Conservation (phyloP, 2,113 vertebrate species). For the Anarhynchus alexandrinus region DNA sequence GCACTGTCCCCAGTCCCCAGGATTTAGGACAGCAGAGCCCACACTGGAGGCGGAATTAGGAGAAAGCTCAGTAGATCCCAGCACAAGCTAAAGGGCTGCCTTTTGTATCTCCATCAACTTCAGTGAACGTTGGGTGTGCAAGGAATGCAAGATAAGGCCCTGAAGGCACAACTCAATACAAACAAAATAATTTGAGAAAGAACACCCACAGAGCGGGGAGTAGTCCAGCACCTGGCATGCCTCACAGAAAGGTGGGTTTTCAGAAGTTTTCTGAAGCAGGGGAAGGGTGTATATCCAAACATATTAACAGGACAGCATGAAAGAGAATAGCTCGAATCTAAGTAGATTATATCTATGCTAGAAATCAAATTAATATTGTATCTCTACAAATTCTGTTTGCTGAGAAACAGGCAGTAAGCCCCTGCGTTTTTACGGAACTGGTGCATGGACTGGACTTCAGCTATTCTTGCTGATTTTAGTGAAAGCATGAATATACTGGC, state of each 20-base stretch:
- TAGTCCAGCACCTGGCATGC: slow-evolving; percentile 56
- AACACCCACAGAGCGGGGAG: slow-evolving; percentile 40
- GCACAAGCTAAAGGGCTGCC: not conserved
- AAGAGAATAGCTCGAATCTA: slow-evolving; percentile 37
- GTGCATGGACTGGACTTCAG: not conserved
- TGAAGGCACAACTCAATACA: not conserved
- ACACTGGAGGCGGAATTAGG: not conserved
- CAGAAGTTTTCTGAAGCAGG: slow-evolving; percentile 48
- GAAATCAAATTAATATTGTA: slow-evolving; percentile 48
- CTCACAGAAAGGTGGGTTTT: slow-evolving; percentile 54
- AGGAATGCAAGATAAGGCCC: slow-evolving; percentile 4
- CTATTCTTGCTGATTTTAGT: not conserved
- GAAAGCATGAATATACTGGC: not conserved
- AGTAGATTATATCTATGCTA: slow-evolving; percentile 41
- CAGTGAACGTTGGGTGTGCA: slow-evolving; percentile 9
- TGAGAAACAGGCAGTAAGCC: not conserved
- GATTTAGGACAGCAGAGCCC: not conserved
- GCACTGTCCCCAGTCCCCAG: not conserved
- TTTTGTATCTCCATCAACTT: slow-evolving; percentile 8
- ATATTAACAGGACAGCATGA: slow-evolving; percentile 43
- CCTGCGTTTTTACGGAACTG: not conserved
- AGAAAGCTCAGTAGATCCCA: not conserved
- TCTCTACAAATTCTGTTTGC: not conserved
- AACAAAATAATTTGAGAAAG: slow-evolving; percentile 58
- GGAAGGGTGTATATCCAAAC: slow-evolving; percentile 43